Conservation (phyloP, 2,888 invertebrate genomes). For the Thereva nobilitata region DNA sequence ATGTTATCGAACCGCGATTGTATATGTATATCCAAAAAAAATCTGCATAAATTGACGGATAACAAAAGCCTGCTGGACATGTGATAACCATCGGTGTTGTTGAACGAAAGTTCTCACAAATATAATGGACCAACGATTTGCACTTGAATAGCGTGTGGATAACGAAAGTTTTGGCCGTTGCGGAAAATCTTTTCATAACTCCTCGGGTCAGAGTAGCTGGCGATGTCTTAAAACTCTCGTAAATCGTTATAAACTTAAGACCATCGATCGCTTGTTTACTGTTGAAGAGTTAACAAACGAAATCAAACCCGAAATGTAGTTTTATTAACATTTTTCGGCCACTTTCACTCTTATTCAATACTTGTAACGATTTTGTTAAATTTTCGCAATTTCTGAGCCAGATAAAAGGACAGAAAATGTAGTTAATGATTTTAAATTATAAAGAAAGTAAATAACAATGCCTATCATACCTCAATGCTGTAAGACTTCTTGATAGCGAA, state of each 20-base stretch:
- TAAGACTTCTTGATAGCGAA: conserved; percentile 97
- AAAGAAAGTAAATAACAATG: not conserved
- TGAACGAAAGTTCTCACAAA: no score
- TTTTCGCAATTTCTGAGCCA: not conserved
- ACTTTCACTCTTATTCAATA: conserved; percentile 27
- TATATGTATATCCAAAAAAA: no score
- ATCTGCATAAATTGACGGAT: no score
- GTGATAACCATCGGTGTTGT: no score
- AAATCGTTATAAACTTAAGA: no score
- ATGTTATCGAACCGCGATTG: no score
- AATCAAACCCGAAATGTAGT: conserved; percentile 7
- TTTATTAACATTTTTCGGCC: conserved; percentile 18
- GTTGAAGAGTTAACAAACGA: not conserved
- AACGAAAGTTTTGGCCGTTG: not conserved
- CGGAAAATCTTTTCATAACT: not conserved
- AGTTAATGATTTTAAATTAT: not conserved
- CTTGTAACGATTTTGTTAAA: not conserved
- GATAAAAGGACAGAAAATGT: no score
- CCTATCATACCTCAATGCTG: conserved; percentile 88
- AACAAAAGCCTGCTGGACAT: no score
- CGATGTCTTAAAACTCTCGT: not conserved
- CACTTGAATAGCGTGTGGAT: no score
- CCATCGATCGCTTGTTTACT: no score
- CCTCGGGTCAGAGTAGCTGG: not conserved
- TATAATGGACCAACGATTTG: no score